These are phyloP conservation scores for Gymnarchus niloticus DNA, from an alignment of 2,113 vertebrate species.

Conservation along the genomic window DNA sequence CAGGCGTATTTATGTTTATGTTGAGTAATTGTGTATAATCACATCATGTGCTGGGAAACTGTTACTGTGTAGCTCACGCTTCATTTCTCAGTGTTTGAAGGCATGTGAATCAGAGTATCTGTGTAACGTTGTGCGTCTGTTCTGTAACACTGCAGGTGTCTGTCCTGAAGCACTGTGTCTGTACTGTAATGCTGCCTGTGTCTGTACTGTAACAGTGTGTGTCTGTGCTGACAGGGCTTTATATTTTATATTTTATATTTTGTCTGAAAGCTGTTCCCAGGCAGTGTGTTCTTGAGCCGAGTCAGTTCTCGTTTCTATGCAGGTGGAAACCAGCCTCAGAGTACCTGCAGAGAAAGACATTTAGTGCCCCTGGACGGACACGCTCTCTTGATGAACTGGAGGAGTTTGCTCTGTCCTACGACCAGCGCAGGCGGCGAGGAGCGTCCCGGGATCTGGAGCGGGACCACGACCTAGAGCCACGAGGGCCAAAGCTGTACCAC, in stretches of 20 bases:
- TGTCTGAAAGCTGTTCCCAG: neutral
- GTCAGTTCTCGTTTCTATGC: slow-evolving; percentile 16
- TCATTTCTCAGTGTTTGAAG: neutral
- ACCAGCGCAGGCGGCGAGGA: slow-evolving; percentile 55
- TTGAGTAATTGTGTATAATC: neutral
- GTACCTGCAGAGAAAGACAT: slow-evolving; percentile 83
- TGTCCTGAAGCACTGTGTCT: neutral
- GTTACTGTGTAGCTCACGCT: neutral
- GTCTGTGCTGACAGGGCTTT: neutral
- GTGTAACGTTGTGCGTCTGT: neutral
- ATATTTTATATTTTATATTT: too few relatives aligned
- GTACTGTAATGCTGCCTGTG: too few relatives aligned
- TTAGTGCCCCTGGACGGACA: slow-evolving; percentile 67
- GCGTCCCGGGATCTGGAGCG: slow-evolving; percentile 46
- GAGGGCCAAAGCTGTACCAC: slow-evolving; percentile 52
- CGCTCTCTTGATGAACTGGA: slow-evolving; percentile 90
- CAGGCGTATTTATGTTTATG: neutral
- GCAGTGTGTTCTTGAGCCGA: neutral
- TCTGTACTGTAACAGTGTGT: neutral
- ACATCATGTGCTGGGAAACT: neutral
- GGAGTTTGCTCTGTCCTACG: slow-evolving; percentile 77
- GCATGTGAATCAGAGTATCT: neutral
- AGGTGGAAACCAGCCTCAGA: slow-evolving; percentile 90
- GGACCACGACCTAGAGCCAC: slow-evolving; percentile 55
- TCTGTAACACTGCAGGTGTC: neutral